Evolutionary conservation across 1,140 invertebrate genomes (phyloP).

Genomic region (Lutraria rhynchaena): DNA sequence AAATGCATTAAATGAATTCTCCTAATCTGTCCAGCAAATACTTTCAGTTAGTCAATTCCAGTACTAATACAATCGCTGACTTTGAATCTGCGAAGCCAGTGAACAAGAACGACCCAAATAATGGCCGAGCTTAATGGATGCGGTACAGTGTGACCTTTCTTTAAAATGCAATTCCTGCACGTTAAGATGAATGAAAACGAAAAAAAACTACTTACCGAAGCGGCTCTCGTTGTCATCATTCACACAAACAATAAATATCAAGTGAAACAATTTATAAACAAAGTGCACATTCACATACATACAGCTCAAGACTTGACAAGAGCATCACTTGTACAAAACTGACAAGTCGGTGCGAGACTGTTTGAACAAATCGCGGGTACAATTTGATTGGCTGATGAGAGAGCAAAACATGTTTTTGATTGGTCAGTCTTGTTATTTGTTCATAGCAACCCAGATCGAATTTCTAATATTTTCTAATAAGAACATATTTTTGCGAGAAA

Average conservation of each 20-base stretch:
- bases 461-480: too few species aligned
- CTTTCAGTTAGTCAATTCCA: too few species aligned
- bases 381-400: slow-evolving; percentile 63
- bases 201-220: slow-evolving; percentile 65
- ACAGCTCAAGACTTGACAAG: slow-evolving; percentile 49
- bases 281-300: slow-evolving; percentile 46
- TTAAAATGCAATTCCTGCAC: background rate
- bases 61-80: too few species aligned
- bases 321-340: slow-evolving; percentile 56
- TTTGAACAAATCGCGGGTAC: slow-evolving; percentile 69
- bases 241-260: slow-evolving; percentile 28
- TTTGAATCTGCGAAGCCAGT: too few species aligned
- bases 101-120: too few species aligned
- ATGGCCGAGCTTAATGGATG: background rate
- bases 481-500: too few species aligned
- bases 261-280: slow-evolving; percentile 53
- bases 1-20: too few species aligned
- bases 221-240: slow-evolving; percentile 63
- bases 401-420: slow-evolving; percentile 68
- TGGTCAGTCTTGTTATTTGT: slow-evolving; percentile 63
- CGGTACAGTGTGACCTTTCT: slow-evolving; percentile 26
- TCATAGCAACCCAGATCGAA: slow-evolving; percentile 47
- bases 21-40: too few species aligned
- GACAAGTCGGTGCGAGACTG: slow-evolving; percentile 61
- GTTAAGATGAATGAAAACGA: background rate